phyloP scores from a whole-genome alignment of 1,140 invertebrate species.

The Oryctes rhinoceros region DNA sequence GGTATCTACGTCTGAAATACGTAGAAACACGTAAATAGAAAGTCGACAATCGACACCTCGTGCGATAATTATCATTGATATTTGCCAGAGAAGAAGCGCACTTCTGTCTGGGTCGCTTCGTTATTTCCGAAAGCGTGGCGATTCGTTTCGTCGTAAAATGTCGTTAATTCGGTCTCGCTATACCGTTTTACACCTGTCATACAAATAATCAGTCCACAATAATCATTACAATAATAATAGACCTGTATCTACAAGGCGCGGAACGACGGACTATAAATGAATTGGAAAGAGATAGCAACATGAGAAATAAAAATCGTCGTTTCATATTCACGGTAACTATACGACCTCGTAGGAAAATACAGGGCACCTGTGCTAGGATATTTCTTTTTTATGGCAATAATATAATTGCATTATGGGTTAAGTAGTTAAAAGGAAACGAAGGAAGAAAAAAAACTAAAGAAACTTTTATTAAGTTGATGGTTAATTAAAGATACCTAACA shows the following conservation, averaged over 20 bases:
- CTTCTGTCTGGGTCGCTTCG: neutral
- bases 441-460: no score
- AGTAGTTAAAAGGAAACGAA: no score
- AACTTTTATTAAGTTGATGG: no score
- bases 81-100: neutral
- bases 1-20: neutral
- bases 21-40: constrained; percentile 11
- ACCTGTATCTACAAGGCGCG: neutral
- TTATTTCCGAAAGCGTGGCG: neutral
- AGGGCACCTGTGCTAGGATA: no score
- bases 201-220: neutral
- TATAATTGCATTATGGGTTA: no score
- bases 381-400: no score
- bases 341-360: no score
- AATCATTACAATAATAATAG: constrained; percentile 15
- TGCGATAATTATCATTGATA: constrained; percentile 15
- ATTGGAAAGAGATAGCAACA: no score
- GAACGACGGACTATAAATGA: no score
- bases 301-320: no score
- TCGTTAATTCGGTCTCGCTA: constrained; percentile 5
- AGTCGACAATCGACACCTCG: constrained; percentile 1
- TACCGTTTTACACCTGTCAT: constrained; percentile 18
- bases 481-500: no score
- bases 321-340: no score
- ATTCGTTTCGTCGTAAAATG: neutral